Percentiles rank a stretch among this genome's conserved stretches.
Evolutionary conservation across 2,888 invertebrate genomes (phyloP).

Genomic region (Metacarcinus magister): DNA sequence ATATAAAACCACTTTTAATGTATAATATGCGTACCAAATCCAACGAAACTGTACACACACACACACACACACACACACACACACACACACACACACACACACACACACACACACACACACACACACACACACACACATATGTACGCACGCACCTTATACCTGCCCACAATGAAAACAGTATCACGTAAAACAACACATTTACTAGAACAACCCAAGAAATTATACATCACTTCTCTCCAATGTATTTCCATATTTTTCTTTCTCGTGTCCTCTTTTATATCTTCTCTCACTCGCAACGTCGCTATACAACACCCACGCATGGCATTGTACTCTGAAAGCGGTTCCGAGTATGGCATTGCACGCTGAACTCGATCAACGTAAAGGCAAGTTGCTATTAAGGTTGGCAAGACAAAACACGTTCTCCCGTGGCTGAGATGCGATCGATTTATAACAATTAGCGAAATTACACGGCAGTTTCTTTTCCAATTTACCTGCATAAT

Average conservation of each 20-base stretch:
- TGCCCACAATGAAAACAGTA: no score
- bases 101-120: no score
- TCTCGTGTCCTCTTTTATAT: not conserved
- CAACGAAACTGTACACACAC: no score
- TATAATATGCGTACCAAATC: no score
- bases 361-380: not conserved
- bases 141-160: no score
- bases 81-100: no score
- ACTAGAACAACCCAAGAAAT: no score
- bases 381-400: not conserved
- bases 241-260: not conserved
- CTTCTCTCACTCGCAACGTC: not conserved
- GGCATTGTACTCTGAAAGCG: not conserved
- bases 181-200: no score
- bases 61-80: no score
- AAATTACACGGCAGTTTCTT: constrained; percentile 29
- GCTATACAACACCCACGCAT: not conserved
- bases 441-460: constrained; percentile 1
- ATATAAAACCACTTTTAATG: no score
- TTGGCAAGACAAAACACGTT: not conserved
- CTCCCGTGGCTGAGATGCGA: not conserved
- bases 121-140: no score
- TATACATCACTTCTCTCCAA: no score
- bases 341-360: not conserved
- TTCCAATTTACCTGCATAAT: constrained; percentile 36